These are phyloP conservation scores for Isichthys henryi DNA, from an alignment of 2,113 vertebrate genomes.

Conservation along the genomic window DNA sequence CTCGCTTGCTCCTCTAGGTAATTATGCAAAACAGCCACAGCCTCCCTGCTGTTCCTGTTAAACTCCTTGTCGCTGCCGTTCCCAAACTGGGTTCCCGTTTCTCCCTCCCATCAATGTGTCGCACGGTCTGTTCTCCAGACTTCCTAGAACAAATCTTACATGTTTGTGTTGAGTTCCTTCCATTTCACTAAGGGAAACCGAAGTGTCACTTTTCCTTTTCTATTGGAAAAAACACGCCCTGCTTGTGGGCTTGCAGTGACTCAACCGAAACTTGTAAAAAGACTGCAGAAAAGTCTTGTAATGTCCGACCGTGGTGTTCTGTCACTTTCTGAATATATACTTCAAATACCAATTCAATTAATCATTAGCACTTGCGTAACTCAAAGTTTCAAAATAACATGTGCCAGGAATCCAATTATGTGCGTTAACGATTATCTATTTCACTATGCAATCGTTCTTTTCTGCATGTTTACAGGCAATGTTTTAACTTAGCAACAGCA, in stretches of 20 bases:
- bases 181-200: background rate
- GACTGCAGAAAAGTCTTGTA: background rate
- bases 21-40: background rate
- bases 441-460: background rate
- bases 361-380: background rate
- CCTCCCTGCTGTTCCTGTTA: background rate
- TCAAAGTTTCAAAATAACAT: background rate
- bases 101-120: background rate
- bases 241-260: background rate
- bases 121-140: background rate
- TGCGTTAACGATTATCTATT: background rate
- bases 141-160: background rate
- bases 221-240: background rate
- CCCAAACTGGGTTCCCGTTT: background rate
- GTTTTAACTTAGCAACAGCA: background rate
- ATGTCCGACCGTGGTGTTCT: background rate
- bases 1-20: background rate
- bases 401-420: background rate
- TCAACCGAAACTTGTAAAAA: background rate
- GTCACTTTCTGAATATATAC: background rate
- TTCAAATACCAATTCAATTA: background rate
- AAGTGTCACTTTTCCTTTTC: background rate
- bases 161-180: slow-evolving; percentile 2
- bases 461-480: background rate
- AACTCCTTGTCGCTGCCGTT: background rate